Evolutionary conservation across 2,113 vertebrate species (phyloP), one percentile per base, ranked within the genome.

Genomic region (Siniperca chuatsi): DNA sequence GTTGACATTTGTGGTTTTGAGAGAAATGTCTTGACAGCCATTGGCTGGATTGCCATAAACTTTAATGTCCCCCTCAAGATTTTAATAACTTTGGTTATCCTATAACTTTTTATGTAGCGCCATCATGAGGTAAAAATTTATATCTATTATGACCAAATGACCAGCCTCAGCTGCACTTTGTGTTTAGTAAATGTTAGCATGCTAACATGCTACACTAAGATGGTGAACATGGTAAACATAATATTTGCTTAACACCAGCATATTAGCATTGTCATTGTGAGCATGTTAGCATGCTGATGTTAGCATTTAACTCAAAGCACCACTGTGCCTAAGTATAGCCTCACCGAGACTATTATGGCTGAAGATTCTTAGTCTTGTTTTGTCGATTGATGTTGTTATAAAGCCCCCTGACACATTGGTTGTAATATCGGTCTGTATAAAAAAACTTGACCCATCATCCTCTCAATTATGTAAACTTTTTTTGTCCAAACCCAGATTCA

Each of bases 401-500:
- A 62, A 62, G 8, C 16, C 18, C 2, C 5, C 46, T 52, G 16
- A 64, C 66, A 69, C 55, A 20, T 1, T 23, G 21, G 12, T 7
- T 66, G 8, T 40, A 46, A 54, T 46, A 40, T 6, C 37, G 37
- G 5, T 35, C 8, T 20, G 42, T 25, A 33, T 35, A 65, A 71
- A 70, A 71, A 20, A 0, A 0, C 73, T 35, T 40, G 7, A 10
- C 54, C 50, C 76, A 48, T 64, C 78, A 25, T 64, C n/a, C 29
- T 15, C 61, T 50, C 35, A 0, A 29, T 73, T 42, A 68, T 73
- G 67, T 50, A 77, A 61, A 46, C 62, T 73, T 84, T 65, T 77
- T 44, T 78, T 42, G 58, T 68, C 42, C 55, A 10, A 64, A 35
- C 16, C 12, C n/a, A 21, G 18, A 73, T 68, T 82, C 76, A 83